phyloP scores from a whole-genome alignment of 2,113 vertebrate species.

The Gymnorhina tibicen region DNA sequence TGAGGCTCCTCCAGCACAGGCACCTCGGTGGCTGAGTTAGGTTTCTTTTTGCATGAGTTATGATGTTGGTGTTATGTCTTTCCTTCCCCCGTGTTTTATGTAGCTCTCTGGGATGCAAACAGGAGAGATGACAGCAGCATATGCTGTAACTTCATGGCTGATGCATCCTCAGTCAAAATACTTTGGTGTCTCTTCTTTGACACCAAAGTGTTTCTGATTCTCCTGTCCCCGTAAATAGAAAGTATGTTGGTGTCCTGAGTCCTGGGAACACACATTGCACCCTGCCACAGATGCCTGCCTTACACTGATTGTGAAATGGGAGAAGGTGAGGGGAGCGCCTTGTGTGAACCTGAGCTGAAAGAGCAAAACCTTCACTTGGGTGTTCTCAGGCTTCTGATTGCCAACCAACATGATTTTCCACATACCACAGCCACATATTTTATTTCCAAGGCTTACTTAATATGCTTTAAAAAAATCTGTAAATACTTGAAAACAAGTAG shows the following conservation, averaged over 20 bases:
- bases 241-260: not conserved
- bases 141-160: not conserved
- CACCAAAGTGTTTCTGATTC: not conserved
- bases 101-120: not conserved
- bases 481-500: not conserved
- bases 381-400: not conserved
- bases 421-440: not conserved
- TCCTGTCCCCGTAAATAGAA: not conserved
- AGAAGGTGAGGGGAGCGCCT: rapidly evolving
- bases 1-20: not conserved
- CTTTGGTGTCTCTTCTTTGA: not conserved
- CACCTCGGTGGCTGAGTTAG: rapidly evolving
- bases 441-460: not conserved
- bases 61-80: rapidly evolving
- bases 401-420: not conserved
- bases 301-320: not conserved
- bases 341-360: not conserved
- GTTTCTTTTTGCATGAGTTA: not conserved
- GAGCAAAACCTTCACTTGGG: not conserved
- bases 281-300: not conserved
- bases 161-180: not conserved
- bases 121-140: not conserved
- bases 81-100: not conserved
- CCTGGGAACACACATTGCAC: not conserved
- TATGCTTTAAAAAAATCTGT: not conserved